Percentiles rank a stretch among this genome's conserved stretches.
These are phyloP conservation scores for Ivindomyrus marchei DNA, from an alignment of 2,113 vertebrate species.

Conservation along the genomic window DNA sequence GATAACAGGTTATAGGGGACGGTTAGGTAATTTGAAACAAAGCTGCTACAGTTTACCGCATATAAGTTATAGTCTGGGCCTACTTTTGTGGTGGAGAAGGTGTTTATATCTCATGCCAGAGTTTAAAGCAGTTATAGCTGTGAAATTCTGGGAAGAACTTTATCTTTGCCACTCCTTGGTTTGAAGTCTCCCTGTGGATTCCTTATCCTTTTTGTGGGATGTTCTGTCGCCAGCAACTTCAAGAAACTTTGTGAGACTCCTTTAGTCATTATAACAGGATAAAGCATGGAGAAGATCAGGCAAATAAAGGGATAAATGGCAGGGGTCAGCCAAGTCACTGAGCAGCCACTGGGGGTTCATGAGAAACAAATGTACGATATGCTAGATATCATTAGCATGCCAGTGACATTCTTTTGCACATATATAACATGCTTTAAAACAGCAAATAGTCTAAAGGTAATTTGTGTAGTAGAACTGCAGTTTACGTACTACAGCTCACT, in stretches of 20 bases:
- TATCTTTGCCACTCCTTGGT: neutral
- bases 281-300: neutral
- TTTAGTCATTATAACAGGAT: slow-evolving; percentile 5
- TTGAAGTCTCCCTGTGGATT: neutral
- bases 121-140: neutral
- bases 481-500: neutral
- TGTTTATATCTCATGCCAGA: neutral
- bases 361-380: neutral
- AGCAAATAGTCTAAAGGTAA: neutral
- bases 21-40: neutral
- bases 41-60: neutral
- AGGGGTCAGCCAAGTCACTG: neutral
- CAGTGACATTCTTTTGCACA: neutral
- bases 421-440: neutral
- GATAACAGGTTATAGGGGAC: neutral
- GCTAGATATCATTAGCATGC: neutral
- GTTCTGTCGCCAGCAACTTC: neutral
- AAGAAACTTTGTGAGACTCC: neutral
- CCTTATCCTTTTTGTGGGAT: neutral
- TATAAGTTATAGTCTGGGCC: neutral
- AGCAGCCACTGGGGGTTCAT: neutral
- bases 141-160: neutral
- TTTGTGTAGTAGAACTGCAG: neutral
- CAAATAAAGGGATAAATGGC: neutral
- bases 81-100: neutral